Conservation (phyloP, 2,113 vertebrate genomes). For the Redunca redunca region DNA sequence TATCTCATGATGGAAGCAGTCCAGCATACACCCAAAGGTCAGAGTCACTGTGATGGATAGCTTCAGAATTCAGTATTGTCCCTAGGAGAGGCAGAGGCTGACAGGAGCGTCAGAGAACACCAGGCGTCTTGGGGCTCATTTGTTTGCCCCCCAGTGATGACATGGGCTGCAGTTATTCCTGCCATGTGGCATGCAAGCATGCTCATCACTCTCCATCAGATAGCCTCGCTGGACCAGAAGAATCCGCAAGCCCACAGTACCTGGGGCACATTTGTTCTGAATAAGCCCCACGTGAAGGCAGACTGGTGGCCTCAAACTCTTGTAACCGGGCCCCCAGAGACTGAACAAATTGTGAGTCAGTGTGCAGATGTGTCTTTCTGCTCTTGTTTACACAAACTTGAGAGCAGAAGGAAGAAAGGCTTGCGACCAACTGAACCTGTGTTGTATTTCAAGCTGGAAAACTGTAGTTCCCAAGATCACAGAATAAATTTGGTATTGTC, state of each 20-base stretch:
- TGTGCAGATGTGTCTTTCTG: rapidly evolving
- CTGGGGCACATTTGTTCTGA: rapidly evolving
- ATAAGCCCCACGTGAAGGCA: rapidly evolving
- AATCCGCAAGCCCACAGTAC: rapidly evolving
- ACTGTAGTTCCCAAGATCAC: neutral
- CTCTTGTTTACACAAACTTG: neutral
- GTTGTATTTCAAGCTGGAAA: neutral
- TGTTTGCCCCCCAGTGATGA: neutral
- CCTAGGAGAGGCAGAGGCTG: conserved; percentile 60
- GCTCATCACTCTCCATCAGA: rapidly evolving
- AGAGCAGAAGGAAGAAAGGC: neutral
- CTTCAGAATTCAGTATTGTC: conserved; percentile 46
- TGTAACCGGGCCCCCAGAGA: rapidly evolving
- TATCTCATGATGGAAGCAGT: conserved; percentile 57
- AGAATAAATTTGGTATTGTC: neutral
- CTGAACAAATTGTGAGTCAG: rapidly evolving
- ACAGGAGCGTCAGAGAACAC: conserved; percentile 19
- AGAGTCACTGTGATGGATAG: conserved; percentile 55
- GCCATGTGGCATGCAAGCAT: rapidly evolving
- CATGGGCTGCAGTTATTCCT: neutral
- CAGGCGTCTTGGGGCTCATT: conserved; percentile 35
- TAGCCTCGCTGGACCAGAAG: neutral
- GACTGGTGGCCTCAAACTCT: rapidly evolving
- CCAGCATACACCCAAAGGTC: conserved; percentile 65
- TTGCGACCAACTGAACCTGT: neutral